Percentiles rank a stretch among this genome's conserved stretches.
phyloP scores from a whole-genome alignment of 2,113 vertebrate species.

The Anguilla japonica region DNA sequence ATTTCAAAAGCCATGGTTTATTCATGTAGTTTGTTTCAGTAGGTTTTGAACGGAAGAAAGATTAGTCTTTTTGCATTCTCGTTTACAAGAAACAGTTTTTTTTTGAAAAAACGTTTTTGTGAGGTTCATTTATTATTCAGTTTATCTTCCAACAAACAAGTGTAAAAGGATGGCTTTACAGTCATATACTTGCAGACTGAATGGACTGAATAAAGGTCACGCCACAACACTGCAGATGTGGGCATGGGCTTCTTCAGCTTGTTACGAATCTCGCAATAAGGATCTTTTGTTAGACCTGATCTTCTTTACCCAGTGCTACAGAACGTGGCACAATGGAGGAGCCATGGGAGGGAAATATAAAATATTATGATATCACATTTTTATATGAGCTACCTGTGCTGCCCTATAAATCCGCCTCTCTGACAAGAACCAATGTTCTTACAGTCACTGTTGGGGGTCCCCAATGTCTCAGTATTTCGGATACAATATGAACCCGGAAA shows the following conservation, averaged over 20 bases:
- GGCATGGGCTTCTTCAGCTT: background rate
- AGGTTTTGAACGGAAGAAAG: background rate
- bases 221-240: background rate
- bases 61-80: background rate
- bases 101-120: background rate
- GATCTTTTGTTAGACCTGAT: background rate
- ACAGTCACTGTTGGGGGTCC: background rate
- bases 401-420: background rate
- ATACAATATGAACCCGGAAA: background rate
- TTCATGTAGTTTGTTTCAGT: too few relatives aligned
- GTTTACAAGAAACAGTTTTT: background rate
- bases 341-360: background rate
- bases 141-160: too few relatives aligned
- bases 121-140: background rate
- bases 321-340: background rate
- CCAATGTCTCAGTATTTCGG: background rate
- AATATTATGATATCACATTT: background rate
- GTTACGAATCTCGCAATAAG: background rate
- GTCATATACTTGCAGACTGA: too few relatives aligned
- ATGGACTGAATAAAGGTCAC: background rate
- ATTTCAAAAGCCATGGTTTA: too few relatives aligned
- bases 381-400: background rate
- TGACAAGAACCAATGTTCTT: background rate
- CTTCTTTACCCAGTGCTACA: background rate
- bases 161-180: too few relatives aligned